phyloP scores from a whole-genome alignment of 2,888 invertebrate genomes.

The Venusia cambrica region DNA sequence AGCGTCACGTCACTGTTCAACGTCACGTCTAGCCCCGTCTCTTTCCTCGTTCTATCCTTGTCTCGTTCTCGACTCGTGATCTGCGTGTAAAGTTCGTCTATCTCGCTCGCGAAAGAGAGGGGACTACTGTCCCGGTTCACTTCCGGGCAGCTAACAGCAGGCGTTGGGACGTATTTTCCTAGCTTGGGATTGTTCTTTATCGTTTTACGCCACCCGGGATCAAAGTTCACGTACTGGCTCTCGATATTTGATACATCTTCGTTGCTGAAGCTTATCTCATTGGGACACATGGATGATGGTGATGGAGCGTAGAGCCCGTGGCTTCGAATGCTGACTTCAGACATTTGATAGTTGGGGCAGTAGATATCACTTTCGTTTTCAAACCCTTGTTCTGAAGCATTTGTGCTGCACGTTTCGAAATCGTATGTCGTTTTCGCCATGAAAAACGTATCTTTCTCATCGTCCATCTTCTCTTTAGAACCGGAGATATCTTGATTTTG shows the following conservation, averaged over 20 bases:
- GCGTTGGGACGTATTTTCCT: constrained; percentile 66
- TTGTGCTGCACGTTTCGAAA: constrained; percentile 71
- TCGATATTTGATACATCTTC: constrained; percentile 74
- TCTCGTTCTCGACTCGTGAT: constrained; percentile 78
- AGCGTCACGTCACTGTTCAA: constrained; percentile 70
- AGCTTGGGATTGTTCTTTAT: constrained; percentile 65
- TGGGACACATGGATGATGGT: constrained; percentile 75
- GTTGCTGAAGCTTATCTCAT: constrained; percentile 74
- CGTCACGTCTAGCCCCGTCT: constrained; percentile 59
- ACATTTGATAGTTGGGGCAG: constrained; percentile 82
- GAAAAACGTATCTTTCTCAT: constrained; percentile 64
- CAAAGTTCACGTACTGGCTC: constrained; percentile 80
- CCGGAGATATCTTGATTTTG: constrained; percentile 45
- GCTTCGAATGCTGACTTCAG: constrained; percentile 83
- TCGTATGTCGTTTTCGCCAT: constrained; percentile 69
- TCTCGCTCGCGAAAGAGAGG: constrained; percentile 75
- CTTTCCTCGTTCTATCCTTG: constrained; percentile 54
- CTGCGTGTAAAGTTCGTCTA: constrained; percentile 87
- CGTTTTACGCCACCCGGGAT: constrained; percentile 76
- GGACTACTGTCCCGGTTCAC: constrained; percentile 69
- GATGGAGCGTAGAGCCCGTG: constrained; percentile 84
- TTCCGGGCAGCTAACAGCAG: constrained; percentile 70
- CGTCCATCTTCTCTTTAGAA: constrained; percentile 60
- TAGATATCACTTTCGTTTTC: constrained; percentile 83
- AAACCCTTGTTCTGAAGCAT: constrained; percentile 71